Percentiles rank a stretch among this genome's conserved stretches.
Conservation (phyloP, 30 jellyfish, hydroid and myxozoan species). For the Morbakka virulenta region DNA sequence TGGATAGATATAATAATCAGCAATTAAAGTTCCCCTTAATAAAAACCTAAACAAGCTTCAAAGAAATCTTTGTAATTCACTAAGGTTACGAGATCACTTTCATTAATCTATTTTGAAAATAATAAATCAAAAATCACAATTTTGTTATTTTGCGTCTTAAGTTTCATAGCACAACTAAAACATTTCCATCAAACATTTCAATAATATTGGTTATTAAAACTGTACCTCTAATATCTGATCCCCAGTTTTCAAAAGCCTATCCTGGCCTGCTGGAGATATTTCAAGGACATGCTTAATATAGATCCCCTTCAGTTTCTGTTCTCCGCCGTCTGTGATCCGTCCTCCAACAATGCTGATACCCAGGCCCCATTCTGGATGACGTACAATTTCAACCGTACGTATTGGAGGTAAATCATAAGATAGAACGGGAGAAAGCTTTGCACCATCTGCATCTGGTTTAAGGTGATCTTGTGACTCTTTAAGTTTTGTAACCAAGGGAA, state of each 20-base stretch:
- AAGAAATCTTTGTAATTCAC: too few relatives aligned
- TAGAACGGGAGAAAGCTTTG: slow-evolving; percentile 10
- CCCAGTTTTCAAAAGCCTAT: slow-evolving; percentile 74
- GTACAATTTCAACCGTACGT: slow-evolving; percentile 67
- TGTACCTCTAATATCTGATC: slow-evolving; percentile 86
- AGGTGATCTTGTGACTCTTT: too few relatives aligned
- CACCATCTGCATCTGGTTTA: neutral
- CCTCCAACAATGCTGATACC: slow-evolving; percentile 96
- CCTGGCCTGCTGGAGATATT: slow-evolving; percentile 80
- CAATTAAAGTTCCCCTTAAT: too few relatives aligned
- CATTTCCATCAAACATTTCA: too few relatives aligned
- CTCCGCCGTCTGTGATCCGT: slow-evolving; percentile 70
- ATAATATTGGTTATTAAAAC: neutral
- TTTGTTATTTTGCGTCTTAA: too few relatives aligned
- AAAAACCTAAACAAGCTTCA: too few relatives aligned
- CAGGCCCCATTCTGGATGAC: slow-evolving; percentile 77
- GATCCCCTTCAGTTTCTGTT: slow-evolving; percentile 68
- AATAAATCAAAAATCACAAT: too few relatives aligned
- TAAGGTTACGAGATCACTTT: too few relatives aligned
- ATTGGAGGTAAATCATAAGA: slow-evolving; percentile 20
- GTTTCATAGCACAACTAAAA: neutral
- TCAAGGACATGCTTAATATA: slow-evolving; percentile 85
- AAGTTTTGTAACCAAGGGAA: too few relatives aligned
- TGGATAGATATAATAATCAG: too few relatives aligned
- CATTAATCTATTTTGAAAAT: too few relatives aligned